Base-by-base conservation (phyloP, 2,888 invertebrate genomes). In the Adela reaumurella region DNA sequence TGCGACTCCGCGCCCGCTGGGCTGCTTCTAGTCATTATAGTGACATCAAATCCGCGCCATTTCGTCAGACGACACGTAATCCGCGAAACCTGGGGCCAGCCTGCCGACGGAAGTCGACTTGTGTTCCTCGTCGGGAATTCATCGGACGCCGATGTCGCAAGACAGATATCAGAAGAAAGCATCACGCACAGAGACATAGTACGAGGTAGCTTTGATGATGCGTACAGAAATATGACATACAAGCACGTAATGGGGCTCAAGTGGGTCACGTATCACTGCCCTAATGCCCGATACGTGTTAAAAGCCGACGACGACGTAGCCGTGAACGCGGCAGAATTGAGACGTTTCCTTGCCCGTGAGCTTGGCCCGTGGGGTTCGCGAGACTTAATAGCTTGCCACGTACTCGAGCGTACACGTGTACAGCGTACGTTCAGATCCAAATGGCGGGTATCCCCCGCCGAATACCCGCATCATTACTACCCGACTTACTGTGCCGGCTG, bases 171-270 rank as follows among this genome's bases (percentile, higher is more conserved):
- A 3, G 59, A 68, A 4, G 90, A 91, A 60, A 83, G 84, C 58
- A 59, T 60, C 1, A 59, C 64, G 0, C 78, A 84, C 58, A 76
- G 77, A 0, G 93, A 93, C 59, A 74, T 93, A 47, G 81, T 92
- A 17, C 89, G 91, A 61, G 92, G 92, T 0, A 85, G 81, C 50
- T 93, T 92, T 59, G 55, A 81, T 42, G 93, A 93, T 68, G 81
- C 86, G 0, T 93, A 93, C 60, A 80, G 86, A 46, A 93, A 93
- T 65, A 82, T 93, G 69, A 92, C 92, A 0, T 88, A 92, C 58
- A 93, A 93, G 61, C 91, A 92, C 64, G 86, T 89, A 5, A 90
- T 90, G 84, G 88, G 86, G 0, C 73, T 92, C 44, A 90, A 91
- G 61, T 92, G 92, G 87, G 84, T 86, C 17, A 70, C 82, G 1